Evolutionary conservation across 2,113 vertebrate genomes (phyloP).

Genomic region (Meleagris gallopavo): DNA sequence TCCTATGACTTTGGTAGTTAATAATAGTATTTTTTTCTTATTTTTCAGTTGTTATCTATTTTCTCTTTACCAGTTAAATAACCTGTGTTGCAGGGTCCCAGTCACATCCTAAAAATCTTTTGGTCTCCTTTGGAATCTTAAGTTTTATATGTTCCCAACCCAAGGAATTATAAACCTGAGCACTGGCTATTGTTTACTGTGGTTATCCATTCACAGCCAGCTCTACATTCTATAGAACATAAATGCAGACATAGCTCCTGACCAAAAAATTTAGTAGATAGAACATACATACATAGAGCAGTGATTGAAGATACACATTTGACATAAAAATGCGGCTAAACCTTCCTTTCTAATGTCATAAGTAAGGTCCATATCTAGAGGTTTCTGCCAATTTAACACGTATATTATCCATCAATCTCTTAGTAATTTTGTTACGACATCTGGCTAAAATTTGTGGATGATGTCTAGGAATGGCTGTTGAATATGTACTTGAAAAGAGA

Average conservation of each 20-base stretch:
- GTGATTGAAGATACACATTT: fast-evolving
- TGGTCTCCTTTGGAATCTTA: background rate
- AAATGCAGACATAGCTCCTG: background rate
- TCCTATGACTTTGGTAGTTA: background rate
- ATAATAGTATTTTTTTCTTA: background rate
- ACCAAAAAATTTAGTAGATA: background rate
- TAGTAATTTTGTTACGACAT: background rate
- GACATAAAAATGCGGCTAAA: background rate
- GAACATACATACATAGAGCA: no score
- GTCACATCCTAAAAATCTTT: background rate
- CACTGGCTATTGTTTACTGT: background rate
- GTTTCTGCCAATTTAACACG: background rate
- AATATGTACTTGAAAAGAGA: background rate
- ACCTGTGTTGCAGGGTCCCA: background rate
- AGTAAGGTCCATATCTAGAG: background rate
- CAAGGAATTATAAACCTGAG: background rate
- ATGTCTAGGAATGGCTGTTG: background rate
- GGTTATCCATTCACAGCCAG: background rate
- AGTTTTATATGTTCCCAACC: background rate
- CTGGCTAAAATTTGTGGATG: background rate
- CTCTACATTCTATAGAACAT: background rate
- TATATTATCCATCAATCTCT: background rate
- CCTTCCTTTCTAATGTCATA: background rate
- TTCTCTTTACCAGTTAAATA: background rate
- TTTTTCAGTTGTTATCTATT: background rate